Evolutionary conservation across 2,113 vertebrate genomes (phyloP).

Genomic region (Solea senegalensis): DNA sequence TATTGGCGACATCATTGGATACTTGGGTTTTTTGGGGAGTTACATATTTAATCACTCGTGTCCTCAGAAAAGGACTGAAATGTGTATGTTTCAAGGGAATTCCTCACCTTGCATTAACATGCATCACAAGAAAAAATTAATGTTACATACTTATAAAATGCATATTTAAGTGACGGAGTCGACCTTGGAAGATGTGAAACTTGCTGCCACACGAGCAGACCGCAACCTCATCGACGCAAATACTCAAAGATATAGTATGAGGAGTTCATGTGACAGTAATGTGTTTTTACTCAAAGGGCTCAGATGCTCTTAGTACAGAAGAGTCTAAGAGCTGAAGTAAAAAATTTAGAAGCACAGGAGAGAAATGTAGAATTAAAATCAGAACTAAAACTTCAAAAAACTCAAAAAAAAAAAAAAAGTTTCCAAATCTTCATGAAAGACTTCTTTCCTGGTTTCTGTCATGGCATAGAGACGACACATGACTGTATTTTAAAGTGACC

Average conservation of each 20-base stretch:
- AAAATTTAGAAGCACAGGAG: slow-evolving; percentile 53
- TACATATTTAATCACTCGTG: neutral
- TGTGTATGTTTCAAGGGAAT: neutral
- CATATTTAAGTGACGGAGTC: neutral
- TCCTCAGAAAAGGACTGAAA: neutral
- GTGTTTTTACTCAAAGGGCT: slow-evolving; percentile 51
- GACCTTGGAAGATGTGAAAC: neutral
- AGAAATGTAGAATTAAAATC: slow-evolving; percentile 43
- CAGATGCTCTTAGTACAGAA: slow-evolving; percentile 61
- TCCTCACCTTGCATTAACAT: neutral
- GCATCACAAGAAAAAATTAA: neutral
- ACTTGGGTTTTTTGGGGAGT: neutral
- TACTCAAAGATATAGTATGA: slow-evolving; percentile 30
- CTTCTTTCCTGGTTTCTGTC: neutral
- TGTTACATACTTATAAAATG: neutral
- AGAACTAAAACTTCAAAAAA: slow-evolving; percentile 32
- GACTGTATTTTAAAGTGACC: neutral
- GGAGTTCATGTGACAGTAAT: slow-evolving; percentile 57
- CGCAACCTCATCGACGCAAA: neutral
- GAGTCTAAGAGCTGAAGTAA: slow-evolving; percentile 56
- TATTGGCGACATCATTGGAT: neutral
- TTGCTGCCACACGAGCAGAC: neutral
- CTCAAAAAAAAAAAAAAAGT: slow-evolving; percentile 3
- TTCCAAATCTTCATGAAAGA: neutral
- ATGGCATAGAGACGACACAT: neutral